Evolutionary conservation across 2,113 vertebrate species (phyloP).

Genomic region (Campylorhamphus procurvoides): DNA sequence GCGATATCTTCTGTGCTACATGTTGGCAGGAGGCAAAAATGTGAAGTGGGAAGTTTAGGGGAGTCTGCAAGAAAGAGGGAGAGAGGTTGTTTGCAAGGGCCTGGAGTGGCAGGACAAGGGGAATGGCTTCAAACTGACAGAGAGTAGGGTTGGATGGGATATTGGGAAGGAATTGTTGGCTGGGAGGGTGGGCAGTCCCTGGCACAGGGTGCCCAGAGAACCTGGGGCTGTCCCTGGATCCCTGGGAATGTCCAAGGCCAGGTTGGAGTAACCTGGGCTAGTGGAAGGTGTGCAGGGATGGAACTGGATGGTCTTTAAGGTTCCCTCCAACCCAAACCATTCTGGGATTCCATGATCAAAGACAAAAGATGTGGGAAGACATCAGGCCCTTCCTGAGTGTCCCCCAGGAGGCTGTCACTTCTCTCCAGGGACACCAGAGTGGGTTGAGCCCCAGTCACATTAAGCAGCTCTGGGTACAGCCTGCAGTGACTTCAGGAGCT

Average conservation of each 20-base stretch:
- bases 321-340: not conserved
- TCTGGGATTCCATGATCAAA: not conserved
- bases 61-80: no score
- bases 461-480: not conserved
- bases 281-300: not conserved
- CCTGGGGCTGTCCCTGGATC: not conserved
- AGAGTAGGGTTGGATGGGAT: rapidly evolving
- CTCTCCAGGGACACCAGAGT: not conserved
- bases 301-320: not conserved
- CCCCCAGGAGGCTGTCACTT: not conserved
- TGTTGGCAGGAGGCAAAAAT: not conserved
- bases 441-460: not conserved
- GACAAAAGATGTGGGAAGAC: not conserved
- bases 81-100: not conserved
- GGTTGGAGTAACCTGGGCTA: rapidly evolving
- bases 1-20: not conserved
- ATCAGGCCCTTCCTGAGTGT: not conserved
- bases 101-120: no score
- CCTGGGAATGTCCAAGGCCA: not conserved
- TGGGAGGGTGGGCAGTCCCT: rapidly evolving
- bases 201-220: not conserved
- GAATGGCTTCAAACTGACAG: not conserved
- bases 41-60: not conserved
- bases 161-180: not conserved
- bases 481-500: slow-evolving; percentile 18